phyloP scores from a whole-genome alignment of 2,888 invertebrate genomes.

The Cyaniris semiargus region DNA sequence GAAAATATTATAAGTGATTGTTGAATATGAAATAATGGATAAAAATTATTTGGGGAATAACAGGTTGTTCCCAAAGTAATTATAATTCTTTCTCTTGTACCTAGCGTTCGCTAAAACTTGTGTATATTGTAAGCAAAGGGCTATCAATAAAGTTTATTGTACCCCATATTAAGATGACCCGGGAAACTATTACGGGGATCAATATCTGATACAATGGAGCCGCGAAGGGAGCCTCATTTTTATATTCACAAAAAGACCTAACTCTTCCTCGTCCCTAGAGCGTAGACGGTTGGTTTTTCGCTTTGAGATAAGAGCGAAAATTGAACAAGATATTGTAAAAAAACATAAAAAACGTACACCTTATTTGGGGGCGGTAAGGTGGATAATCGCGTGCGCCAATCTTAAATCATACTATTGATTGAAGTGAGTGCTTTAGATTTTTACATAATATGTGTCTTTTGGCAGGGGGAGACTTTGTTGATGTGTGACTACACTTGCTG shows the following conservation, averaged over 20 bases:
- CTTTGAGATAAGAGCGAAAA: constrained; percentile 58
- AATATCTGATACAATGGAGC: constrained; percentile 78
- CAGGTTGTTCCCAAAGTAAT: too few relatives aligned
- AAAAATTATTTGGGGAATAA: too few relatives aligned
- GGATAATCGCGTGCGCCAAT: constrained; percentile 51
- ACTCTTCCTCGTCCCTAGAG: constrained; percentile 68
- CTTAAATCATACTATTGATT: constrained; percentile 78
- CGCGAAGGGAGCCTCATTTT: constrained; percentile 80
- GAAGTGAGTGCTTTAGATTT: constrained; percentile 78
- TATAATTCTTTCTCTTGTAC: not conserved
- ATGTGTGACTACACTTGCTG: constrained; percentile 20
- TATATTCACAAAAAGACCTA: constrained; percentile 75
- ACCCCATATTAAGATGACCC: constrained; percentile 73
- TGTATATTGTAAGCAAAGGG: not conserved
- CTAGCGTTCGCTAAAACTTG: not conserved
- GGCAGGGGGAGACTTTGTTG: constrained; percentile 51
- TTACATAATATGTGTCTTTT: constrained; percentile 78
- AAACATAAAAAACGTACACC: constrained; percentile 50
- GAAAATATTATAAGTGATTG: too few relatives aligned
- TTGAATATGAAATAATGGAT: too few relatives aligned
- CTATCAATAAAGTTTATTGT: constrained; percentile 35
- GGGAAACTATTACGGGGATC: constrained; percentile 77
- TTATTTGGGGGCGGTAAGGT: constrained; percentile 49
- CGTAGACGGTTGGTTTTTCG: constrained; percentile 49
- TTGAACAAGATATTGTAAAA: constrained; percentile 60